Evolutionary conservation across 92 coral and sea anemone genomes (phyloP), one percentile per base, ranked within the genome.

Genomic region (Epizoanthus rinbou): DNA sequence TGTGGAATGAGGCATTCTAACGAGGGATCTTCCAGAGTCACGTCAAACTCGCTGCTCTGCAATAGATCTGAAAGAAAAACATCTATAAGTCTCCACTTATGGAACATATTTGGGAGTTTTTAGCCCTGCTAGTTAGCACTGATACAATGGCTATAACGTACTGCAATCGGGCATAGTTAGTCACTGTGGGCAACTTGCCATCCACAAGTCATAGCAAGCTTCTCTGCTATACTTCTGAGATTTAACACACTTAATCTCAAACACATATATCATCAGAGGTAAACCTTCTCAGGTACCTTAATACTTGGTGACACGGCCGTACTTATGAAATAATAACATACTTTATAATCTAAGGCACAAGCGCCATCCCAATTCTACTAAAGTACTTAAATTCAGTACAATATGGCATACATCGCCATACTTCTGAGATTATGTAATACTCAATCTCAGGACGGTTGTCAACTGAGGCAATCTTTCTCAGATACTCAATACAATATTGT

Each of bases 401-500:
- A 65, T 65, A 65, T 65, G 71, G 71, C 3, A 28, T 41, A 25
- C 45, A 65, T 24, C 71, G 71, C 71, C 71, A 65, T 65, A 65
- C 71, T 22, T 65, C 71, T 25, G 71, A 65, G 71, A 65, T 23
- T 65, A 65, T 65, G 35, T 19, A 43, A 65, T 65, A 65, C 45
- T 65, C 19, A 59, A 59, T 16, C 65, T 59, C 3, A 13, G 65
- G n/a, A 59, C 9, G 18, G 23, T 24, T 59, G 10, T 65, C 37
- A 65, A 25, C 71, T 65, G 39, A 65, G 71, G 39, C 1, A 43
- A 43, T 43, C 50, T 8, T 43, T 43, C 50, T 43, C 50, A 43
- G 50, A 8, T 43, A 43, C 62, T 28, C 64, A 9, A 63, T 28
- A 65, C 71, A 65, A 65, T 65, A 65, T 65, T 43, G 71, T 28